These are phyloP conservation scores for Morpho achilles DNA, from an alignment of 2,888 invertebrate genomes.

Conservation along the genomic window DNA sequence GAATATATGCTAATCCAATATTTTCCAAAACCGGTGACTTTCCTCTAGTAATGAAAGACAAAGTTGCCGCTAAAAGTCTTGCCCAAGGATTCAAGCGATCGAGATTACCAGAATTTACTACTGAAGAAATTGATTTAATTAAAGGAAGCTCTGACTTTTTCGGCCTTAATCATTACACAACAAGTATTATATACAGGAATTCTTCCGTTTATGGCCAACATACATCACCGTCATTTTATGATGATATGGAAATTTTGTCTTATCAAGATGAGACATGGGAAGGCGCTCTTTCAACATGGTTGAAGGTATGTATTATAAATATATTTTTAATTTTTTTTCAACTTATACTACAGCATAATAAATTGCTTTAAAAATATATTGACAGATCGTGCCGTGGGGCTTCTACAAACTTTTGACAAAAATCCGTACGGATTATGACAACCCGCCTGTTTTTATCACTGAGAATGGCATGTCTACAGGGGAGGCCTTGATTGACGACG, in stretches of 20 bases:
- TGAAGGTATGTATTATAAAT: slow-evolving; percentile 27
- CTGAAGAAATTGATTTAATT: slow-evolving; percentile 79
- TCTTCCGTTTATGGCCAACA: slow-evolving; percentile 31
- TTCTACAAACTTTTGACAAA: slow-evolving; percentile 72
- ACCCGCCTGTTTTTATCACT: slow-evolving; percentile 73
- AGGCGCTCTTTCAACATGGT: slow-evolving; percentile 28
- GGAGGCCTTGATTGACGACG: slow-evolving; percentile 50
- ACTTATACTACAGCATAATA: not conserved
- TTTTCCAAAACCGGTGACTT: slow-evolving; percentile 79
- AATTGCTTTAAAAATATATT: not conserved
- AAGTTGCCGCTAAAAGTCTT: slow-evolving; percentile 75
- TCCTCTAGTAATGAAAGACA: slow-evolving; percentile 78
- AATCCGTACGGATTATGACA: slow-evolving; percentile 58
- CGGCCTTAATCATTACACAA: slow-evolving; percentile 84
- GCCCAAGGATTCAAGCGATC: slow-evolving; percentile 77
- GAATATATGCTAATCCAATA: slow-evolving; percentile 80
- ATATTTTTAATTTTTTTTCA: not conserved
- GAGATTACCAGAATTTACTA: slow-evolving; percentile 78
- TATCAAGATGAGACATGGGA: slow-evolving; percentile 35
- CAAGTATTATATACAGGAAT: slow-evolving; percentile 56
- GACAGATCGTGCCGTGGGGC: slow-evolving; percentile 70
- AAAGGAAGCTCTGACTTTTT: slow-evolving; percentile 82
- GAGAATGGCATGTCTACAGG: slow-evolving; percentile 68
- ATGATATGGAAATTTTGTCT: slow-evolving; percentile 30
- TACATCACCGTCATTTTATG: slow-evolving; percentile 34